phyloP scores from a whole-genome alignment of 2,888 invertebrate genomes.

The Autographa gamma region DNA sequence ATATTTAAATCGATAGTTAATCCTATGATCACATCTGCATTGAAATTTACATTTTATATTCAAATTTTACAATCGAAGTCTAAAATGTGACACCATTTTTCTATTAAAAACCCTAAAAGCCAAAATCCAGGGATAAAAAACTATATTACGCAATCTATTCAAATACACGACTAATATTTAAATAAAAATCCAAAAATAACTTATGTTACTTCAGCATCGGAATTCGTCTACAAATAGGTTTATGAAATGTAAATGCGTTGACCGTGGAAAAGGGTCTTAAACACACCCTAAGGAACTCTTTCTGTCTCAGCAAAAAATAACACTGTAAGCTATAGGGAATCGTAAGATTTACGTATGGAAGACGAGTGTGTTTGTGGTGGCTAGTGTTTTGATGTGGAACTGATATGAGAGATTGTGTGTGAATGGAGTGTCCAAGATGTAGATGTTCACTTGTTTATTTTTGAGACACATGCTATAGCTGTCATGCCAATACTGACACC shows the following conservation, averaged over 20 bases:
- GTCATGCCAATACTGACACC: too few species aligned
- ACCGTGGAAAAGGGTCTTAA: slow-evolving; percentile 9
- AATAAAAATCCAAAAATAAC: not conserved
- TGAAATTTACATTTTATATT: not conserved
- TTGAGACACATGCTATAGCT: too few species aligned
- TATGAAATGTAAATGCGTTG: slow-evolving; percentile 14
- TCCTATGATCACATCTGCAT: not conserved
- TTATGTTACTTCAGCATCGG: not conserved
- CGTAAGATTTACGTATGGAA: not conserved
- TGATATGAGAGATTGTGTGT: too few species aligned
- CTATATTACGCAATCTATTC: not conserved
- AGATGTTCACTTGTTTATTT: too few species aligned
- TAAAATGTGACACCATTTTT: not conserved
- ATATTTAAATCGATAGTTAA: not conserved
- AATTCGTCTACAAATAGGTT: slow-evolving; percentile 5
- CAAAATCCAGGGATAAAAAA: not conserved
- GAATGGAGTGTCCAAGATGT: too few species aligned
- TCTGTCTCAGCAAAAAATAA: slow-evolving; percentile 5
- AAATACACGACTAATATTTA: not conserved
- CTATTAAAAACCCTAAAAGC: not conserved
- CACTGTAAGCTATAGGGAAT: not conserved
- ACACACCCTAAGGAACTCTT: slow-evolving; percentile 5
- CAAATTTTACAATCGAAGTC: not conserved
- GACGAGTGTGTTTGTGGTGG: not conserved
- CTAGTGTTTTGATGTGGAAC: not conserved